Evolutionary conservation across 2,113 vertebrate genomes (phyloP), one percentile per base, ranked within the genome.

Genomic region (Rhodinocichla rosea): DNA sequence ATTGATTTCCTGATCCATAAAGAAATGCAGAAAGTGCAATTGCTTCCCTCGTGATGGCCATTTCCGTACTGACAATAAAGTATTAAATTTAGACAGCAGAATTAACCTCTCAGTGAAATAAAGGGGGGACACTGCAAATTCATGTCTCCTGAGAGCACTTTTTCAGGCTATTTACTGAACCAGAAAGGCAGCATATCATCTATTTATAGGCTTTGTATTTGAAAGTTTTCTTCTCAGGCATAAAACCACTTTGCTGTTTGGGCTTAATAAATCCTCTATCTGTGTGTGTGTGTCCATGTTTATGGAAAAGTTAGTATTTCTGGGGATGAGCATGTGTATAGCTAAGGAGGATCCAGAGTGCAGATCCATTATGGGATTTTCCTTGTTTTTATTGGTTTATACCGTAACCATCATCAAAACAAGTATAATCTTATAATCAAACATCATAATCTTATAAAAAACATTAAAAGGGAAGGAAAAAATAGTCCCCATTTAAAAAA

Each of bases 161-260:
- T 82, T 83, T 45, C 76, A 81, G 80, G 33, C 64, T 77, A n/a
- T 86, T 87, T 94, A 77, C 64, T 84, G 77, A 81, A 73, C 39
- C 83, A 89, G 87, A 92, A 91, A 82, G 69, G 70, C 84, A 95
- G 44, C 28, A 23, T 40, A 39, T 74, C 4, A 62, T 63, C 60
- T 81, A 16, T 87, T 92, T 80, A 90, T 83, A 77, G 76, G 47
- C 52, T 78, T 76, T 75, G 21, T 55, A 35, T 81, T 94, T 86
- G 40, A 49, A 92, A 74, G 39, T 82, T 75, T 94, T 92, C 73
- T 91, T 96, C 83, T 73, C 74, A 78, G 64, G 40, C 84, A 60
- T 89, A 75, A 92, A 94, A 76, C 67, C 57, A 52, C 8, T 92
- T 85, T 85, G 18, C 32, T 82, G 2, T 65, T 73, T 69, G 19